Evolutionary conservation across 2,797 vertebrate species (phyloP).

Genomic region (Epinephelus coioides): DNA sequence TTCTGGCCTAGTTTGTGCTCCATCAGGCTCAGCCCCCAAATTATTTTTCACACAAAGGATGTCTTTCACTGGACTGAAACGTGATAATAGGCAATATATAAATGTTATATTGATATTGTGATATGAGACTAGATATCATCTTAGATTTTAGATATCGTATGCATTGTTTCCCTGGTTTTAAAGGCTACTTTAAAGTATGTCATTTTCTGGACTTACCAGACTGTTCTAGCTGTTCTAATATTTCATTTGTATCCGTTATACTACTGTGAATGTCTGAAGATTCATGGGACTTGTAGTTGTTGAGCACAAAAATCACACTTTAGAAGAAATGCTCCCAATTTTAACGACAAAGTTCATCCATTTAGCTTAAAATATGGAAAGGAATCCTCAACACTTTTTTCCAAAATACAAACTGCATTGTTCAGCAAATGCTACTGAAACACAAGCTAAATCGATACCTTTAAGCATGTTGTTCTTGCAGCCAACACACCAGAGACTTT

Average conservation of each 20-base stretch:
- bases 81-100: neutral
- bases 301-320: neutral
- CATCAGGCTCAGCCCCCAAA: slow-evolving; percentile 13
- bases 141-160: no score
- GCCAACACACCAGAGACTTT: neutral
- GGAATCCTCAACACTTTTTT: neutral
- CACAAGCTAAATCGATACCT: slow-evolving; percentile 7
- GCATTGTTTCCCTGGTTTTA: no score
- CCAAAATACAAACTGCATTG: neutral
- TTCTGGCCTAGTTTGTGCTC: slow-evolving; percentile 61
- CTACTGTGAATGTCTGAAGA: neutral
- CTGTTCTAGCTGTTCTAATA: no score
- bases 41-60: slow-evolving; percentile 6
- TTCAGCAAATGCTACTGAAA: slow-evolving; percentile 11
- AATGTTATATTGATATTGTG: no score
- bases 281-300: neutral
- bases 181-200: no score
- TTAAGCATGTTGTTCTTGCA: neutral
- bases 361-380: neutral
- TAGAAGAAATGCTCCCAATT: neutral
- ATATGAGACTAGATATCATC: no score
- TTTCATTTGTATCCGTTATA: no score
- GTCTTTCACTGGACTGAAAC: neutral
- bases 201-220: no score
- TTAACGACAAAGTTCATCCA: neutral